Conservation (phyloP, 2,113 vertebrate species). For the Heptranchias perlo region DNA sequence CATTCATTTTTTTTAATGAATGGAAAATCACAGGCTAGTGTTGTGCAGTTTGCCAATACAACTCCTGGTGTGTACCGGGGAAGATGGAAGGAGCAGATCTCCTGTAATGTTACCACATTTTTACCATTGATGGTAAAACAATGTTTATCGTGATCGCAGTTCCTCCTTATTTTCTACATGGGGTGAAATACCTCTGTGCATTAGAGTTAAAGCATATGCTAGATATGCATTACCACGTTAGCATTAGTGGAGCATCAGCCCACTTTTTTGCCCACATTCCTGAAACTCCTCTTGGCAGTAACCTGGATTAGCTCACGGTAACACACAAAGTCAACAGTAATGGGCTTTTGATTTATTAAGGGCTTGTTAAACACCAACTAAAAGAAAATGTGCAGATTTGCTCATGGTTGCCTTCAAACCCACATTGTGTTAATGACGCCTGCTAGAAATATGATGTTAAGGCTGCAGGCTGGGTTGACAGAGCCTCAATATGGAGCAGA, state of each 20-base stretch:
- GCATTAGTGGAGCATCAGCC: background rate
- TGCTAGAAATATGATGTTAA: background rate
- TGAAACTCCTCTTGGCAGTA: background rate
- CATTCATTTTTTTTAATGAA: no score
- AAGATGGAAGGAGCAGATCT: background rate
- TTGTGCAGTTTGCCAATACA: background rate
- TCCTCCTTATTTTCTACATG: background rate
- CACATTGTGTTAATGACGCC: background rate
- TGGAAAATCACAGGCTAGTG: background rate
- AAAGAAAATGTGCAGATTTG: slow-evolving; percentile 17
- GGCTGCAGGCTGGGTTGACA: background rate
- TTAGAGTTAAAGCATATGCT: background rate
- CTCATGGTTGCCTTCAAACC: background rate
- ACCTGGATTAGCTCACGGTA: background rate
- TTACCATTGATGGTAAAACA: background rate
- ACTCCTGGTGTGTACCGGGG: background rate
- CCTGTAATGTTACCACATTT: background rate
- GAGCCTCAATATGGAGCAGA: background rate
- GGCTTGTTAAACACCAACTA: background rate
- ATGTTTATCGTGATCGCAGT: background rate
- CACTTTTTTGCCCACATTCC: background rate
- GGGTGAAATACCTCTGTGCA: background rate
- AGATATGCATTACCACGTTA: background rate
- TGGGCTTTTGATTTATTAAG: background rate
- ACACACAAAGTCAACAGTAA: background rate